Conservation (phyloP, 2,888 invertebrate species). For the Cryptops parisi region DNA sequence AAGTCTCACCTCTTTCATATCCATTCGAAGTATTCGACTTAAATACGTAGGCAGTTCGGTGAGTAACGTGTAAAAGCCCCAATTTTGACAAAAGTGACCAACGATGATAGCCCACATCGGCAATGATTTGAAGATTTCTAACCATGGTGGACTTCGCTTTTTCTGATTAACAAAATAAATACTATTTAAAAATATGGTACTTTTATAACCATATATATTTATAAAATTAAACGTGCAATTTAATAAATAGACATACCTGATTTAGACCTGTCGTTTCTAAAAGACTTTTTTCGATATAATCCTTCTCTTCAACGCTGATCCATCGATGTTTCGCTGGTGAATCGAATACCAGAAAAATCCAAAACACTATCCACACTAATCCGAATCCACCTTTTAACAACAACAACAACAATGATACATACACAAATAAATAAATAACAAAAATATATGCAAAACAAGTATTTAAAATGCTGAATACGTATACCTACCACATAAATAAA, state of each 20-base stretch:
- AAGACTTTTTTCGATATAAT: conserved; percentile 49
- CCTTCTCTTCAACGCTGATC: conserved; percentile 54
- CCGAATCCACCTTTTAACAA: conserved; percentile 28
- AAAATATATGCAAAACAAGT: too few relatives aligned
- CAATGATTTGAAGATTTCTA: conserved; percentile 52
- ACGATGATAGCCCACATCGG: conserved; percentile 71
- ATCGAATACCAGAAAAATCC: conserved; percentile 32
- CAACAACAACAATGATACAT: too few relatives aligned
- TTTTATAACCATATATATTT: not conserved
- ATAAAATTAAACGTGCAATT: too few relatives aligned
- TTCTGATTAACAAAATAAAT: conserved; percentile 15
- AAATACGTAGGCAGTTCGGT: conserved; percentile 71
- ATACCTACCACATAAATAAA: conserved; percentile 44
- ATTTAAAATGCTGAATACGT: too few relatives aligned
- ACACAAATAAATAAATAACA: not conserved
- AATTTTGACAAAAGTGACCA: conserved; percentile 75
- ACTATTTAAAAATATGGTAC: not conserved
- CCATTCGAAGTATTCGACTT: conserved; percentile 42
- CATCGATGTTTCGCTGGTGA: conserved; percentile 57
- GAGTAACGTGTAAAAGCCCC: conserved; percentile 76
- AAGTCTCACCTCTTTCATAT: conserved; percentile 55
- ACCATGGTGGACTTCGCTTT: conserved; percentile 50
- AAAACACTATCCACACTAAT: conserved; percentile 29
- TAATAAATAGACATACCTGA: too few relatives aligned
- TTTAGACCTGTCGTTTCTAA: conserved; percentile 24